A percentile compares a stretch with the other conserved stretches of the same genome.
These are phyloP conservation scores for Eptatretus burgeri DNA, from an alignment of 2,113 vertebrate genomes.

Conservation along the genomic window DNA sequence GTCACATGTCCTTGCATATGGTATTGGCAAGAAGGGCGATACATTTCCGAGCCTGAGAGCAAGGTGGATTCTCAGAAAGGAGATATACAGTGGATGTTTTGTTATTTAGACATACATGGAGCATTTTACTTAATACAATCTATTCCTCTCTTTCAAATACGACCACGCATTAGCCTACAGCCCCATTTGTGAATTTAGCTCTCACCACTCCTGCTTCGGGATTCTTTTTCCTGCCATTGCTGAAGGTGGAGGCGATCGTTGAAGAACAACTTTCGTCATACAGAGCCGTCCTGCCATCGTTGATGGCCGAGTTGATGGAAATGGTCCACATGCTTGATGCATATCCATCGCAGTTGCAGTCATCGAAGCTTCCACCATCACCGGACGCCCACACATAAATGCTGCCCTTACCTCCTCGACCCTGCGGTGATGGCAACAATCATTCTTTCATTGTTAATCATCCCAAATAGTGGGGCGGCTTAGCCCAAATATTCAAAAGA, in stretches of 20 bases:
- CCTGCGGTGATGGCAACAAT: slow-evolving; percentile 19
- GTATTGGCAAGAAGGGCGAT: too few species aligned
- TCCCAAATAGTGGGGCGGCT: too few species aligned
- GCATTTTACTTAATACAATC: too few species aligned
- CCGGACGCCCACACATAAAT: slow-evolving; percentile 98
- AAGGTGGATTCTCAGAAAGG: too few species aligned
- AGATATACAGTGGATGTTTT: too few species aligned
- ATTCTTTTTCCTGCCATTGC: slow-evolving; percentile 85
- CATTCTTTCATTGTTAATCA: too few species aligned
- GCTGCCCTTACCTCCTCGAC: slow-evolving; percentile 72
- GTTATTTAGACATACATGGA: too few species aligned
- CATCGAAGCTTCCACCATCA: slow-evolving; percentile 83
- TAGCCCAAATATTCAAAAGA: too few species aligned
- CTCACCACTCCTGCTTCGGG: slow-evolving; percentile 84
- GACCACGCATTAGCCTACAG: too few species aligned
- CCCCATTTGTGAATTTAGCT: slow-evolving; percentile 2
- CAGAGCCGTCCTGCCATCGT: slow-evolving; percentile 66
- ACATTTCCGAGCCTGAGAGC: too few species aligned
- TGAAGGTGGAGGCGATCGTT: slow-evolving; percentile 83
- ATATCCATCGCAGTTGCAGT: slow-evolving; percentile 92
- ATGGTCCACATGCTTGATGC: slow-evolving; percentile 99
- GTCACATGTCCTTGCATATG: too few species aligned
- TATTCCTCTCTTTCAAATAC: too few species aligned
- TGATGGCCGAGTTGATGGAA: slow-evolving; percentile 96
- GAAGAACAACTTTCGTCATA: slow-evolving; percentile 97